These are phyloP conservation scores for Seira musarum DNA, from an alignment of 2,888 invertebrate genomes.

Conservation along the genomic window DNA sequence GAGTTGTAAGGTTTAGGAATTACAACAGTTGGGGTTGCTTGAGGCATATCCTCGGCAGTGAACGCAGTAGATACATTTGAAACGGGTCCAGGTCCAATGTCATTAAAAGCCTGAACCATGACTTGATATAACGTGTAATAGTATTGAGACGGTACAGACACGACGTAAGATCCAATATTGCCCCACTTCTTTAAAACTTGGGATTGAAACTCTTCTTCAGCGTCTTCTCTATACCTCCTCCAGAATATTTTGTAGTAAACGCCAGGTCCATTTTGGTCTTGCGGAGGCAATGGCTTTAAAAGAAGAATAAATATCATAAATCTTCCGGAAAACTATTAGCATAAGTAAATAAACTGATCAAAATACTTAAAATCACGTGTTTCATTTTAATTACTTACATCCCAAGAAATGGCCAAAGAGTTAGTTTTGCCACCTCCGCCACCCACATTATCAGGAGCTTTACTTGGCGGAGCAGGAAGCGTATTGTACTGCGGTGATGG, in stretches of 20 bases:
- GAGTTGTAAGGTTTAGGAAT: constrained; percentile 88
- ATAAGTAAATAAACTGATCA: neutral
- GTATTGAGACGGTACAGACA: constrained; percentile 81
- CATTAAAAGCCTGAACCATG: constrained; percentile 84
- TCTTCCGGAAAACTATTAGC: neutral
- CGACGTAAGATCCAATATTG: constrained; percentile 84
- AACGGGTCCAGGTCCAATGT: constrained; percentile 86
- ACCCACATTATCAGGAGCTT: constrained; percentile 84
- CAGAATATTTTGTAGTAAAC: constrained; percentile 93
- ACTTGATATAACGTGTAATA: constrained; percentile 90
- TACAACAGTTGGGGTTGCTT: constrained; percentile 89
- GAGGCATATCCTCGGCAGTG: constrained; percentile 94
- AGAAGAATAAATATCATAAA: constrained; percentile 38
- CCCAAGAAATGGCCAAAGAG: constrained; percentile 93
- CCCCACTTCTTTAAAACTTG: constrained; percentile 81
- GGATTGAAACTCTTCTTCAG: constrained; percentile 84
- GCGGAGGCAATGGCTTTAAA: constrained; percentile 79
- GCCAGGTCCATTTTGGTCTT: constrained; percentile 91
- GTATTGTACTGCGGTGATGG: constrained; percentile 92
- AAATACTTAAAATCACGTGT: too few species aligned
- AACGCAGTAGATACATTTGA: constrained; percentile 83
- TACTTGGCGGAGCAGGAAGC: constrained; percentile 83
- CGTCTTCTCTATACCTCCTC: constrained; percentile 78
- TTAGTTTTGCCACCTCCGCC: constrained; percentile 98
- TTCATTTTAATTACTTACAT: constrained; percentile 71